These are phyloP conservation scores for Xenopus petersii DNA, from an alignment of 2,797 vertebrate species.

Conservation along the genomic window DNA sequence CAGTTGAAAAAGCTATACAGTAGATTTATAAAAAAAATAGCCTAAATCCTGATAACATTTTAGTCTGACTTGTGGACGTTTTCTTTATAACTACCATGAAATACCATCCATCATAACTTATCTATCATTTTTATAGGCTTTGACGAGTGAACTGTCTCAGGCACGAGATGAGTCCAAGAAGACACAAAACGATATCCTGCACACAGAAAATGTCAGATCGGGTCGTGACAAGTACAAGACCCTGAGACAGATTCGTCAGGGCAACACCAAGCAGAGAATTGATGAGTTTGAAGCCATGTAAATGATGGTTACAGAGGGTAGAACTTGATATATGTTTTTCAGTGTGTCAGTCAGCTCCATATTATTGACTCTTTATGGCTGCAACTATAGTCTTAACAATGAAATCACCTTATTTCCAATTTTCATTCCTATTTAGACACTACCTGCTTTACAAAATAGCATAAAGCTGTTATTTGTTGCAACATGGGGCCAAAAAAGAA, in stretches of 20 bases:
- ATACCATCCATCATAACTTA: too few species aligned
- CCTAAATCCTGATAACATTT: too few species aligned
- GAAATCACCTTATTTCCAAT: slow-evolving; percentile 14
- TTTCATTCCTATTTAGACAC: slow-evolving; percentile 15
- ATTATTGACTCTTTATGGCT: slow-evolving; percentile 23
- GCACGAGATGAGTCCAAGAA: slow-evolving; percentile 86
- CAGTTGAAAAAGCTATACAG: too few species aligned
- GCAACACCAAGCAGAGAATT: slow-evolving; percentile 97
- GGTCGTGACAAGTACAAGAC: slow-evolving; percentile 98
- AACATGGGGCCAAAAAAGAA: slow-evolving; percentile 35
- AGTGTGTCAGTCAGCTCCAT: slow-evolving; percentile 52
- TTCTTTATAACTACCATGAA: too few species aligned
- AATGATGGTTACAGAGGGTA: slow-evolving; percentile 42
- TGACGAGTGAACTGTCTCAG: slow-evolving; percentile 87
- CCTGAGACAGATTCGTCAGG: slow-evolving; percentile 88
- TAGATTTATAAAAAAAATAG: too few species aligned
- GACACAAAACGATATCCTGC: slow-evolving; percentile 88
- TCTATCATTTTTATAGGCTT: slow-evolving; percentile 62
- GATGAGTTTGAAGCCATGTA: slow-evolving; percentile 96
- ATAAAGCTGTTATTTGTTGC: not conserved
- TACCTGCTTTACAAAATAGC: slow-evolving; percentile 1
- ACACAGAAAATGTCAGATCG: slow-evolving; percentile 81
- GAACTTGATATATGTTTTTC: slow-evolving; percentile 60
- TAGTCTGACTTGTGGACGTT: too few species aligned
- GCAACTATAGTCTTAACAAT: slow-evolving; percentile 16